Conservation (phyloP, 2,113 vertebrate species). For the Holacanthus passer region DNA sequence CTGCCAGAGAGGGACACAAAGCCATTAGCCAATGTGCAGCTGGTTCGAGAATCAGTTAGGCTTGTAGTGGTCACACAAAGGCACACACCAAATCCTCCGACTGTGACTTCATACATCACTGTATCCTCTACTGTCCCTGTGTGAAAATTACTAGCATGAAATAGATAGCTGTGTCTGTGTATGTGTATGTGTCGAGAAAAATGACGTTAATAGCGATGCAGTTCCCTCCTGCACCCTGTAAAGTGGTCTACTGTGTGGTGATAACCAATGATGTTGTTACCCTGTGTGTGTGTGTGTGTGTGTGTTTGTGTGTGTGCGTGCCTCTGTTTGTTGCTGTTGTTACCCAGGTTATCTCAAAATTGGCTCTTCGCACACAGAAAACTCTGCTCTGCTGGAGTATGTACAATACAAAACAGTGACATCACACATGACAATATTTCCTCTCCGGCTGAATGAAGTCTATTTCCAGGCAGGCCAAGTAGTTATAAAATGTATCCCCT, state of each 20-base stretch:
- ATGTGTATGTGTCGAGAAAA: neutral
- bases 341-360: neutral
- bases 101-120: slow-evolving; percentile 41
- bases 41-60: neutral
- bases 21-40: neutral
- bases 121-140: slow-evolving; percentile 22
- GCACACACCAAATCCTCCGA: neutral
- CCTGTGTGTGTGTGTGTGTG: neutral
- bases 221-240: slow-evolving; percentile 6
- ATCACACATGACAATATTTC: neutral
- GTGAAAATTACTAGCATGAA: slow-evolving; percentile 33
- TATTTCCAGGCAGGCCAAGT: neutral
- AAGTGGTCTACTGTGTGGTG: neutral
- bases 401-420: neutral
- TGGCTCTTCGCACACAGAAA: neutral
- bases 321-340: neutral
- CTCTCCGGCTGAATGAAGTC: neutral
- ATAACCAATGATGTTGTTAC: neutral
- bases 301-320: neutral
- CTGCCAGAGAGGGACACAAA: neutral
- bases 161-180: neutral
- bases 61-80: neutral
- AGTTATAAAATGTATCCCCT: neutral
- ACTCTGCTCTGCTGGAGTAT: neutral
- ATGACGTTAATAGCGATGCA: neutral